phyloP scores from a whole-genome alignment of 2,888 invertebrate genomes.

The Monoplex corrugatus region DNA sequence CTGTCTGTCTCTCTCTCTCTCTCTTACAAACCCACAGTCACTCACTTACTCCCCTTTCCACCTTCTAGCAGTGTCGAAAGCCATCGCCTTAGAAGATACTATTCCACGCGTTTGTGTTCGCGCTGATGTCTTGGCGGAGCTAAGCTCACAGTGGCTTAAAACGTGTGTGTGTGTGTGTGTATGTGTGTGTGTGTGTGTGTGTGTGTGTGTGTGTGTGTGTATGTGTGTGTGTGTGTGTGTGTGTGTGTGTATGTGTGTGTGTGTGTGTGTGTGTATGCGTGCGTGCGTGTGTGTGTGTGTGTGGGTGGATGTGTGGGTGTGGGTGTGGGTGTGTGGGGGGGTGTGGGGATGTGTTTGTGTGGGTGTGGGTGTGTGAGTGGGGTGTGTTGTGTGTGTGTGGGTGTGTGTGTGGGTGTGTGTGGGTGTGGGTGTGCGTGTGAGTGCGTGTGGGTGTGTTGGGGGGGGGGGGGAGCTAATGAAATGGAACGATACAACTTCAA shows the following conservation, averaged over 20 bases:
- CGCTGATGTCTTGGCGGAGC: too few species aligned
- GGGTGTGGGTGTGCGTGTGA: background rate
- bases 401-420: conserved; percentile 1
- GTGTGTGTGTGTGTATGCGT: background rate
- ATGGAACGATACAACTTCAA: too few species aligned
- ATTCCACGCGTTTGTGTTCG: too few species aligned
- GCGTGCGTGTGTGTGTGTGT: background rate
- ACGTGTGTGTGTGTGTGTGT: background rate
- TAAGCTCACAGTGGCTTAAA: too few species aligned
- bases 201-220: background rate
- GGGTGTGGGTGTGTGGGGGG: background rate
- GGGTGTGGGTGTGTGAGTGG: background rate
- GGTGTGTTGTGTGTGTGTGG: background rate
- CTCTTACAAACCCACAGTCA: too few species aligned
- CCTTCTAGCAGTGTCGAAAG: too few species aligned
- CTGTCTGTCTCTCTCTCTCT: too few species aligned
- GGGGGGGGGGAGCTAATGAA: too few species aligned
- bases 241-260: background rate
- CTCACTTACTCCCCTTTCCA: too few species aligned
- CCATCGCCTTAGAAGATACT: too few species aligned
- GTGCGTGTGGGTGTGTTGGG: too few species aligned
- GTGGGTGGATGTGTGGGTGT: too few species aligned
- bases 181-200: conserved; percentile 7
- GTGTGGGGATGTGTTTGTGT: background rate
- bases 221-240: background rate